Evolutionary conservation across 1,140 invertebrate species (phyloP), one percentile per base, ranked within the genome.

Genomic region (Mamestra configurata): DNA sequence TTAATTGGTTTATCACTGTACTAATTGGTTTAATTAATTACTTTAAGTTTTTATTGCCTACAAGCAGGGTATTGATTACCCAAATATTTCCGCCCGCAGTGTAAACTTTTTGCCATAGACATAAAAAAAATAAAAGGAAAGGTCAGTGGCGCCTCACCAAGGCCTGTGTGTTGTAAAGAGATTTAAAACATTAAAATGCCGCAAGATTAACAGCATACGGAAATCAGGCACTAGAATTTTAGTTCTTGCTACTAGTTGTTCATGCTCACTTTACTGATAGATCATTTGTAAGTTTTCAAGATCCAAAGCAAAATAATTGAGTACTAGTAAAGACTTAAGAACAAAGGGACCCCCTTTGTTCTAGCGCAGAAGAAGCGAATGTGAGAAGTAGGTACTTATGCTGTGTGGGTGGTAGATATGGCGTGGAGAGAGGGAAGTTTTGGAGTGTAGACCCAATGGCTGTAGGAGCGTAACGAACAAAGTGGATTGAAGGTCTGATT

Each of bases 31-130:
- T 35, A n/a, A 46, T 49, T 22, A 27, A 70, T 70, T 49, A 49
- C 40, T 66, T 66, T 40, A 40, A 40, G 59, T 61, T 70, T 70
- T 70, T 70, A 70, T 49, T 70, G 22, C 20, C 61, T 40, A 66
- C 10, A 66, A 40, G 8, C 61, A 66, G 61, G 35, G 35, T 66
- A 66, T 66, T 66, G 61, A 66, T 66, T 66, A 72, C 46, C 35
- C 18, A 75, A 59, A 53, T 59, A 75, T 75, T 75, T 75, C 71
- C 71, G 71, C 71, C 35, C 51, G 35, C 20, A 43, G 51, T n/a
- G 11, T 37, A 22, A 27, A 49, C 24, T 75, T 75, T 75, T 75
- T 59, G 35, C 51, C 53, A 15, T 22, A 43, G 20, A 43, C 43
- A 49, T 49, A n/a, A 70, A 70, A n/a, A 68, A 70, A 70, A 59